Evolutionary conservation across 1,140 invertebrate genomes (phyloP).

Genomic region (Drosophila funebris): DNA sequence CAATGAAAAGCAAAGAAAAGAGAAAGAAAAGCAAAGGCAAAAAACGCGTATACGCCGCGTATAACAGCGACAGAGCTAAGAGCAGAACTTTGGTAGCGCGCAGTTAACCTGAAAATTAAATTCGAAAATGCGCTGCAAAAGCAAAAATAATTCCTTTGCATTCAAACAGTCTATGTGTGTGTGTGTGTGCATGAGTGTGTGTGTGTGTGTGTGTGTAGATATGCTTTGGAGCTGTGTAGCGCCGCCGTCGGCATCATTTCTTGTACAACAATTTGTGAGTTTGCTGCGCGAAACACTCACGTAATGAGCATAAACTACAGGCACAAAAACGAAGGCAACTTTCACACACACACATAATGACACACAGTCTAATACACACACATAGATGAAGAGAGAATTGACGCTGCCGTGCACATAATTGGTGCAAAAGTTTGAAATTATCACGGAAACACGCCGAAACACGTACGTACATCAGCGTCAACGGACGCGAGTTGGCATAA

Average conservation of each 20-base stretch:
- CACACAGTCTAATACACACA: neutral
- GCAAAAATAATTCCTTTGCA: slow-evolving; percentile 60
- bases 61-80: slow-evolving; percentile 1
- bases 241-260: slow-evolving; percentile 70
- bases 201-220: slow-evolving; percentile 24
- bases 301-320: slow-evolving; percentile 81
- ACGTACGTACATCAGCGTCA: slow-evolving; percentile 74
- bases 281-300: slow-evolving; percentile 73
- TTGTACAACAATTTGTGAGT: slow-evolving; percentile 80
- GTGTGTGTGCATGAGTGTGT: slow-evolving; percentile 11
- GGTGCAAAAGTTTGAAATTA: slow-evolving; percentile 81
- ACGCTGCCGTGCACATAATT: slow-evolving; percentile 78
- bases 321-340: slow-evolving; percentile 55
- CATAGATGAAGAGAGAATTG: slow-evolving; percentile 56
- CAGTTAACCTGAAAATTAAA: slow-evolving; percentile 75
- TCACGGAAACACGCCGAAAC: slow-evolving; percentile 79
- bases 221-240: slow-evolving; percentile 42
- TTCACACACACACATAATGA: slow-evolving; percentile 27
- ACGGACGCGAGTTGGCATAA: slow-evolving; percentile 75
- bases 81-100: slow-evolving; percentile 27
- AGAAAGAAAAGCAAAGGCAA: too few species aligned
- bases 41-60: slow-evolving; percentile 62
- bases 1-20: too few species aligned
- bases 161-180: slow-evolving; percentile 5
- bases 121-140: slow-evolving; percentile 66